Evolutionary conservation across 2,113 vertebrate species (phyloP), one percentile per base, ranked within the genome.

Genomic region (Eulacestoma nigropectus): DNA sequence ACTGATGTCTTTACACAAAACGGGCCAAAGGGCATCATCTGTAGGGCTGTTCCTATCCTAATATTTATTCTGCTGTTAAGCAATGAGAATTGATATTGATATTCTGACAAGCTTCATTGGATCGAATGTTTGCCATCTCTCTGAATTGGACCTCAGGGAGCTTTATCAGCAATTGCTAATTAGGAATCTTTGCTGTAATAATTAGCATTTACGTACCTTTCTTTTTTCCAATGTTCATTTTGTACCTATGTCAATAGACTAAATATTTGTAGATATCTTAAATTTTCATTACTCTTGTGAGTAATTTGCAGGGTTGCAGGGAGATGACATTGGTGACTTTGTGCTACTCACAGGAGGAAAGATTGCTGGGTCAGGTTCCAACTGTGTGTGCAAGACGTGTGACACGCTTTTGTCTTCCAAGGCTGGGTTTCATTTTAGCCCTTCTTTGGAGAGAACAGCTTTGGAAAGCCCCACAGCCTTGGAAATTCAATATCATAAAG

Each of bases 211-310:
- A 25, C 9, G 8, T 39, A 44, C 30, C 35, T 44, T 81, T 73
- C 52, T 63, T 62, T 49, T 7, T 20, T 12, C 50, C 23, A 42
- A 52, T 7, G 63, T 77, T 82, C 49, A 39, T 81, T 92, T 76
- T 59, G 13, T 81, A 26, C 42, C 4, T 86, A 1, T 53, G 75
- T 88, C 82, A 94, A 74, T 22, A 88, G 67, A 37, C 21, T n/a
- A 49, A 72, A 20, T 78, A 87, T 20, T 35, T 42, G 35, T 22
- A 67, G 42, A 1, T 9, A n/a, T 72, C 65, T 83, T 68, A 94
- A 63, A 55, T 73, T 91, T 80, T 67, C 47, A 55, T 91, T 91
- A 90, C 9, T 95, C 59, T 37, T 64, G 53, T 89, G 89, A 94
- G 81, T 82, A 90, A 89, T 46, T 64, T 73, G 74, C 56, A 56